phyloP scores from a whole-genome alignment of 2,888 invertebrate genomes.

The Polydesmus complanatus region DNA sequence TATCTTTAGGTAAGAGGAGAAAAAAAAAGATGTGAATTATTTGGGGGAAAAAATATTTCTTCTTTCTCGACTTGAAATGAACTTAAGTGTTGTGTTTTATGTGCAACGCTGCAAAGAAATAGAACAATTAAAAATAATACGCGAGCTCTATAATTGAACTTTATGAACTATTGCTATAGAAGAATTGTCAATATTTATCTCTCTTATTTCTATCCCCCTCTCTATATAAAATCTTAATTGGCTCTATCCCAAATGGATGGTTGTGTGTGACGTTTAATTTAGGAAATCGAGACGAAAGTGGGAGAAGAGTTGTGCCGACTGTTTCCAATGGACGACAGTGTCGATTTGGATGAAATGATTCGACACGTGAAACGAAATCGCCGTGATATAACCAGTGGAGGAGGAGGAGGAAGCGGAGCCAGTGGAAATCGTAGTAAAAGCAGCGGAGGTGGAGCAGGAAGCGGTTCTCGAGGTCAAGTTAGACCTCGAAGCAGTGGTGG shows the following conservation, averaged over 20 bases:
- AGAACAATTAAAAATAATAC: neutral
- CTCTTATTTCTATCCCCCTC: neutral
- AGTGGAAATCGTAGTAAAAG: slow-evolving; percentile 1
- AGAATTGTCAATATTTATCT: neutral
- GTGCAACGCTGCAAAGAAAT: neutral
- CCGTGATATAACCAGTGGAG: slow-evolving; percentile 18
- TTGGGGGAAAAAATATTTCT: too few relatives aligned
- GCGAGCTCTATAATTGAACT: neutral
- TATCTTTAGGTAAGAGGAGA: neutral
- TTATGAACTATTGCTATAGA: neutral
- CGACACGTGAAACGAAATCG: slow-evolving; percentile 56
- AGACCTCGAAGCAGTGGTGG: neutral
- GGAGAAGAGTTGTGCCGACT: slow-evolving; percentile 86
- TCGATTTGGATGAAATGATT: slow-evolving; percentile 76
- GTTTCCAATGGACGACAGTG: slow-evolving; percentile 79
- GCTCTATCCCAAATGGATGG: neutral
- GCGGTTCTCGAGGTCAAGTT: slow-evolving; percentile 35
- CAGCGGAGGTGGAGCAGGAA: neutral
- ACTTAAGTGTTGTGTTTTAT: too few relatives aligned
- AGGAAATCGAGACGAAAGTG: slow-evolving; percentile 92
- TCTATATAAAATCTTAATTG: neutral
- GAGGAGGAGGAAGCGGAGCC: slow-evolving; percentile 8
- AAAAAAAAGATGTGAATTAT: too few relatives aligned
- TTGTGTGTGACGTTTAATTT: slow-evolving; percentile 28
- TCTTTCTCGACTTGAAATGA: too few relatives aligned